Evolutionary conservation across 2,888 invertebrate species (phyloP), one percentile per base, ranked within the genome.

Genomic region (Hyposoter didymator): DNA sequence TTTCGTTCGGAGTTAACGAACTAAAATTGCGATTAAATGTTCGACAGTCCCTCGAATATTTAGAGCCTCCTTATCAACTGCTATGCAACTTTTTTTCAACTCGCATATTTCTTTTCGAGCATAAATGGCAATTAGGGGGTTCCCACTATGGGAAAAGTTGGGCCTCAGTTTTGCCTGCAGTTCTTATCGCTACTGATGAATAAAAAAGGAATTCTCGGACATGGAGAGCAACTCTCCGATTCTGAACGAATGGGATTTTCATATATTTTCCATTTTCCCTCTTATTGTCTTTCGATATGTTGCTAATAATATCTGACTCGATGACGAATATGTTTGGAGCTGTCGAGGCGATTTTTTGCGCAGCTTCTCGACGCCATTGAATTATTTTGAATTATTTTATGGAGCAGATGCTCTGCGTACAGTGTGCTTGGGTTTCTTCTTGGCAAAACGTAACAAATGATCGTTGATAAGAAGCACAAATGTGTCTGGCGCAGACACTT

Each of bases 171-270:
- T 73, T 22, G 76, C 78, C 28, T 28, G 28, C 14, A 45, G 28
- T 69, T 84, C 83, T 81, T 86, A 81, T 86, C 84, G 64, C 62
- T 7, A 28, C 28, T 59, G 28, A 19, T 59, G 4, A 28, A 59
- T 59, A 39, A 49, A 47, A 45, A 47, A 52, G 43, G 32, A 17
- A 59, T 28, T 28, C 10, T 70, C 12, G 35, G 6, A 43, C 8
- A 32, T 0, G 8, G n/a, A 49, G 32, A 70, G n/a, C 59, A 22
- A 52, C 52, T 52, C 19, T 19, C 10, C 10, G 22, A 8, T 52
- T 35, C 35, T 12, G 52, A 52, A 55, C 2, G 12, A 22, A 5
- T 12, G 19, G 8, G 12, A 2, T 55, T 55, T 3, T 55, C 19
- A 19, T 52, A 35, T n/a, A 22, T 28, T 2, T 28, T n/a, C 28